A percentile compares a stretch with the other conserved stretches of the same genome.
Evolutionary conservation across 64 coral and sea anemone species (phyloP).

Genomic region (Stylophora pistillata): DNA sequence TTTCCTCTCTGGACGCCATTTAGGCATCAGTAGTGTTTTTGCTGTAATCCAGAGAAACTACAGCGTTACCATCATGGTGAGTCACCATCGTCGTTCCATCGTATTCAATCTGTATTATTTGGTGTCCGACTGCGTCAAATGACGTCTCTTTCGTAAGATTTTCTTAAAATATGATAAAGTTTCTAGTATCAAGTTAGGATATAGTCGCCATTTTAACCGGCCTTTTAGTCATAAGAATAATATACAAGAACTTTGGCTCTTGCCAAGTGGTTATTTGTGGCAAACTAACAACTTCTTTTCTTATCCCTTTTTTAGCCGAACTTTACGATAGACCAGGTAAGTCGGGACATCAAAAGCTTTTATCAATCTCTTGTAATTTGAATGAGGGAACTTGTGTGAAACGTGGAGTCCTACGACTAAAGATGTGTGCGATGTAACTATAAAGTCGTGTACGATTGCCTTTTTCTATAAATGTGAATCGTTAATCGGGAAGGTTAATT

Average conservation of each 20-base stretch:
- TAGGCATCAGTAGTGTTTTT: constrained; percentile 35
- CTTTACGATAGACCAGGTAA: constrained; percentile 99
- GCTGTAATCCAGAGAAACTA: constrained; percentile 38
- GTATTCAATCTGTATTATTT: constrained; percentile 33
- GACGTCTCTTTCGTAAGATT: background rate
- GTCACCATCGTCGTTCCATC: constrained; percentile 78
- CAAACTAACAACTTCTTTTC: background rate
- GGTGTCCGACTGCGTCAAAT: background rate
- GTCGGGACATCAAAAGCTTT: background rate
- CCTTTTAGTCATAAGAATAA: background rate
- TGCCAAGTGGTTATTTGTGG: background rate
- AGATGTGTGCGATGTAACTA: too few species aligned
- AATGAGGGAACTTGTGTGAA: background rate
- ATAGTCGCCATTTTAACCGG: constrained; percentile 6
- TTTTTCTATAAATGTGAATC: background rate
- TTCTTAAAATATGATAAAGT: background rate
- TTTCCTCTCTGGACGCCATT: constrained; percentile 72
- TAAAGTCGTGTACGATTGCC: too few species aligned
- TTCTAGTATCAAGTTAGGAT: background rate
- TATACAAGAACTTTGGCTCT: background rate
- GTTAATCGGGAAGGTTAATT: too few species aligned
- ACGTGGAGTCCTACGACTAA: background rate
- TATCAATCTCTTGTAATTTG: background rate
- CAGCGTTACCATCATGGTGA: constrained; percentile 79
- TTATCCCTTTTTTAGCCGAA: constrained; percentile 77